Evolutionary conservation across 2,888 invertebrate genomes (phyloP), one percentile per base, ranked within the genome.

Genomic region (Dryobota labecula): DNA sequence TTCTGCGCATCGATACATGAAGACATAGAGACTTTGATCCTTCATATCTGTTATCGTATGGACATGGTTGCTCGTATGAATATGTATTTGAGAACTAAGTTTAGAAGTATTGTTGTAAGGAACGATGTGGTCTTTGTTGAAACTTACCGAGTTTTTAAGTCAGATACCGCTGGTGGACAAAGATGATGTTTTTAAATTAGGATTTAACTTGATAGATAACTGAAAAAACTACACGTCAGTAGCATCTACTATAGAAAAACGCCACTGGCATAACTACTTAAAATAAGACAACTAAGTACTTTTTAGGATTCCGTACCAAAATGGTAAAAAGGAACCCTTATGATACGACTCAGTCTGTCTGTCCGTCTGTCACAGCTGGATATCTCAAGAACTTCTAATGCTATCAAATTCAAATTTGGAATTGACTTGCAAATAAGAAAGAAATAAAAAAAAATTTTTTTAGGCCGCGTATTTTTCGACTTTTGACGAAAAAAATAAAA

Each of bases 1-100:
- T 76, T 60, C 66, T 63, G 53, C 47, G 68, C 66, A 71, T 67
- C 49, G 66, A 76, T 76, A 84, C 71, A 81, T 67, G 54, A 65
- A 70, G 60, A 61, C 76, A 49, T 41, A 54, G 30, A 63, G 51
- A 54, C 68, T 75, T 80, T 80, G 76, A 69, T 54, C 43, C 38
- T 71, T 69, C 65, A 84, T 60, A 60, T 69, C 51, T 63, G 33
- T 33, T 66, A 63, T 69, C 49, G 30, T 57, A 63, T 61, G 45
- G 38, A 49, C 47, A 49, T 66, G 43, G 60, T 33, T 56, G 43
- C 27, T 65, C 43, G 27, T 47, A 60, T 56, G 51, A 64, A 70
- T 69, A 73, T 67, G 30, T 8, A 5, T 51, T 54, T 54, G 57
- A 56, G 18, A 24, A 33, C 11, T 62, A 7, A n/a, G n/a, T n/a